These are phyloP conservation scores for Dendrophyllia cribrosa DNA, from an alignment of 64 coral and sea anemone genomes.

Conservation along the genomic window DNA sequence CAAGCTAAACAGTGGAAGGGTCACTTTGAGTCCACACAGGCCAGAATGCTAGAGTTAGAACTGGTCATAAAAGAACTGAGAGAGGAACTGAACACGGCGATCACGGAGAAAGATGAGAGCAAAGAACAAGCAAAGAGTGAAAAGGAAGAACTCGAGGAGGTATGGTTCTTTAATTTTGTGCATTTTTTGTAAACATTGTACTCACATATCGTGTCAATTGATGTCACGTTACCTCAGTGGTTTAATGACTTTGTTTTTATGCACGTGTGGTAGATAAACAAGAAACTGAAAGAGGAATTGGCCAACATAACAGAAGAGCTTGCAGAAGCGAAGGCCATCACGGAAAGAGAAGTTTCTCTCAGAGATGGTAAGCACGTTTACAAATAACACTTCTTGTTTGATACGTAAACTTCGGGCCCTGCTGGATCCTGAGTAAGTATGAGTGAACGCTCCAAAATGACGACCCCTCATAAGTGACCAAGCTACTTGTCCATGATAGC, in stretches of 20 bases:
- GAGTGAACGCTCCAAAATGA: no score
- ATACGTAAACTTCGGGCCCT: no score
- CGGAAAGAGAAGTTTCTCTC: conserved; percentile 69
- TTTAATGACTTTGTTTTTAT: background rate
- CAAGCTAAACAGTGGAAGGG: conserved; percentile 91
- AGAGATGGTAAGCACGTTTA: conserved; percentile 63
- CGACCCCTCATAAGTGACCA: no score
- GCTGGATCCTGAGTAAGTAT: no score
- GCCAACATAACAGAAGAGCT: conserved; percentile 74
- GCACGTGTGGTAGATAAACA: conserved; percentile 52
- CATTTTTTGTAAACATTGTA: no score
- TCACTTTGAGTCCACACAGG: conserved; percentile 69
- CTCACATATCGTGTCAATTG: no score
- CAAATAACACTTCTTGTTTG: no score
- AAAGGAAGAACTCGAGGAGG: conserved; percentile 74
- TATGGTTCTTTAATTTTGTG: background rate
- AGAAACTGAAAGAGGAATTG: conserved; percentile 72
- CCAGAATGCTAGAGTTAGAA: conserved; percentile 72
- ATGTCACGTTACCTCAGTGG: no score
- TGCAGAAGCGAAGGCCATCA: conserved; percentile 65
- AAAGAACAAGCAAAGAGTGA: conserved; percentile 40
- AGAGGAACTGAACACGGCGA: conserved; percentile 55
- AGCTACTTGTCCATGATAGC: no score
- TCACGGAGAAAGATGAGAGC: conserved; percentile 55
- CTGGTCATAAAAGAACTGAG: conserved; percentile 70